Percentiles rank a stretch among this genome's conserved stretches.
These are phyloP conservation scores for Fulica atra DNA, from an alignment of 2,113 vertebrate genomes.

Conservation along the genomic window DNA sequence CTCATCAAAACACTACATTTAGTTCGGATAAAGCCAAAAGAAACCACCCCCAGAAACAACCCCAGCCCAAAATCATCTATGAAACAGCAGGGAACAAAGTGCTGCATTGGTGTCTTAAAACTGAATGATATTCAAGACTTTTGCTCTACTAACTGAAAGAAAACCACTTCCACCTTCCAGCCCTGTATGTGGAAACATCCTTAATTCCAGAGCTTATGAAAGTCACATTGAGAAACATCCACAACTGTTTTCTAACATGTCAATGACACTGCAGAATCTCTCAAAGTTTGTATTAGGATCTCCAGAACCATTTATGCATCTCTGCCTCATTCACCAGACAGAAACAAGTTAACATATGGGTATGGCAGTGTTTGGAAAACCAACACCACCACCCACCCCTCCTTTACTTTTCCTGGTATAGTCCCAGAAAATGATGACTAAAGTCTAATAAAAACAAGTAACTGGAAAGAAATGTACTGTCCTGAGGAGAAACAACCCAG, in stretches of 20 bases:
- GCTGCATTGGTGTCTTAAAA: not conserved
- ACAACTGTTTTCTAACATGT: not conserved
- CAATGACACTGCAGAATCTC: not conserved
- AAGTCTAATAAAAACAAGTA: not conserved
- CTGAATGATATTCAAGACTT: not conserved
- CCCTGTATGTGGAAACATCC: not conserved
- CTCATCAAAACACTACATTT: not conserved
- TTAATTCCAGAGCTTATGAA: not conserved
- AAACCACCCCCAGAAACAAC: not conserved
- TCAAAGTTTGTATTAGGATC: not conserved
- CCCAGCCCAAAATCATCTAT: not conserved
- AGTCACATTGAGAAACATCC: not conserved
- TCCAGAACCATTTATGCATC: not conserved
- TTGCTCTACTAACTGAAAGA: not conserved
- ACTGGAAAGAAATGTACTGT: not conserved
- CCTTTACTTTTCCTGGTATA: not conserved
- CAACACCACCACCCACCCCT: not conserved
- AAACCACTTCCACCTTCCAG: not conserved
- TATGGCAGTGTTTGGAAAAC: not conserved
- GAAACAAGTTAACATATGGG: rapidly evolving
- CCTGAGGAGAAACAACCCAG: not conserved
- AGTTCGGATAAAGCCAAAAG: not conserved
- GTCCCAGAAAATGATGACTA: not conserved
- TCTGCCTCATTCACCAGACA: not conserved
- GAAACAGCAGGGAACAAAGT: not conserved